phyloP scores from a whole-genome alignment of 2,888 invertebrate genomes.

The Entomobrya proxima region DNA sequence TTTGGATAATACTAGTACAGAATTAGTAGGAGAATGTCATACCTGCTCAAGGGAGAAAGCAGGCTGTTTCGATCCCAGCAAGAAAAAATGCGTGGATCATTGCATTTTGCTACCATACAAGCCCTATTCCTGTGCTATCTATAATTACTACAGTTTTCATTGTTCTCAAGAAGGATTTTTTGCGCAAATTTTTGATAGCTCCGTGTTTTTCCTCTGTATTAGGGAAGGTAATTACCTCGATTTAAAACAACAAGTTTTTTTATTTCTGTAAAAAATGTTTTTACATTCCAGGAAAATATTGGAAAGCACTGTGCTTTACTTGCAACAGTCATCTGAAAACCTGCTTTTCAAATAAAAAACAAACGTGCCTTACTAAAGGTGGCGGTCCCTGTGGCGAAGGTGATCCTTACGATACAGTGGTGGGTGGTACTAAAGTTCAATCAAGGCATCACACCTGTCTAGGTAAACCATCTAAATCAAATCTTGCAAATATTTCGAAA shows the following conservation, averaged over 20 bases:
- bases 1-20: not conserved
- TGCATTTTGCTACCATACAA: not conserved
- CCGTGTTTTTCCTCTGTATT: not conserved
- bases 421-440: not conserved
- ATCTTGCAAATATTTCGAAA: too few relatives aligned
- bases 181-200: not conserved
- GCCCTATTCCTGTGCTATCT: not conserved
- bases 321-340: not conserved
- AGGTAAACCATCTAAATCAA: too few relatives aligned
- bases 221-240: not conserved
- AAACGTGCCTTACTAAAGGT: not conserved
- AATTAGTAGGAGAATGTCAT: not conserved
- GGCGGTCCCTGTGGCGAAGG: not conserved
- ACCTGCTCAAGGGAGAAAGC: not conserved
- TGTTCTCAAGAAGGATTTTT: not conserved
- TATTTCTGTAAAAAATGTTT: not conserved
- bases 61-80: not conserved
- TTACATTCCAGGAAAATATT: not conserved
- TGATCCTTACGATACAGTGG: not conserved
- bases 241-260: not conserved
- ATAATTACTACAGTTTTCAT: not conserved
- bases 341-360: not conserved
- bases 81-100: not conserved
- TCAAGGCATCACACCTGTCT: constrained; percentile 1
- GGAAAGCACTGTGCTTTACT: not conserved